Evolutionary conservation across 1,140 invertebrate species (phyloP).

Genomic region (Drosophila pruinosa): DNA sequence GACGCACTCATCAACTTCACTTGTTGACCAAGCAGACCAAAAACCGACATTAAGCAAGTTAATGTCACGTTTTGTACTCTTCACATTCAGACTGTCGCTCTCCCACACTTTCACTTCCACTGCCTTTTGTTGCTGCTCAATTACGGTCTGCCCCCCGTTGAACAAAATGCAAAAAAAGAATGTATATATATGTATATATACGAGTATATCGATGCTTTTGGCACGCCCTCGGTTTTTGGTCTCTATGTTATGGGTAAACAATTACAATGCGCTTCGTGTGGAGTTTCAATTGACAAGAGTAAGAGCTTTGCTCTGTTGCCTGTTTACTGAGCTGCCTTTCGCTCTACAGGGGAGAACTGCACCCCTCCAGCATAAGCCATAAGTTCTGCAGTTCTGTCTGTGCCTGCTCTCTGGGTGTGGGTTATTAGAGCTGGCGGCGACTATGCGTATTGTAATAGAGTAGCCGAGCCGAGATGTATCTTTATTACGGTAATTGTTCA

Average conservation of each 20-base stretch:
- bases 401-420: background rate
- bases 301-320: background rate
- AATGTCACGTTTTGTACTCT: background rate
- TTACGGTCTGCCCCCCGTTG: slow-evolving; percentile 20
- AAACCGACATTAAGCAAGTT: background rate
- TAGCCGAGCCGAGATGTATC: slow-evolving; percentile 69
- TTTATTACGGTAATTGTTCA: slow-evolving; percentile 79
- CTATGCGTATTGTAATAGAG: slow-evolving; percentile 52
- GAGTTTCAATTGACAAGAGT: slow-evolving; percentile 18
- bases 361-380: too few relatives aligned
- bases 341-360: too few relatives aligned
- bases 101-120: background rate
- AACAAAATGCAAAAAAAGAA: background rate
- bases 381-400: background rate
- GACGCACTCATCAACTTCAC: background rate
- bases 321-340: background rate
- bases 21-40: background rate
- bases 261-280: slow-evolving; percentile 16
- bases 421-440: slow-evolving; percentile 8
- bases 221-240: slow-evolving; percentile 11
- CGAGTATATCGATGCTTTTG: slow-evolving; percentile 21
- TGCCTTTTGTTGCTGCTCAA: slow-evolving; percentile 28
- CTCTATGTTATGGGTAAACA: slow-evolving; percentile 20
- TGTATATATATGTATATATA: background rate
- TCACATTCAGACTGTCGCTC: background rate